phyloP scores from a whole-genome alignment of 1,140 invertebrate species.

The Formica selysi region DNA sequence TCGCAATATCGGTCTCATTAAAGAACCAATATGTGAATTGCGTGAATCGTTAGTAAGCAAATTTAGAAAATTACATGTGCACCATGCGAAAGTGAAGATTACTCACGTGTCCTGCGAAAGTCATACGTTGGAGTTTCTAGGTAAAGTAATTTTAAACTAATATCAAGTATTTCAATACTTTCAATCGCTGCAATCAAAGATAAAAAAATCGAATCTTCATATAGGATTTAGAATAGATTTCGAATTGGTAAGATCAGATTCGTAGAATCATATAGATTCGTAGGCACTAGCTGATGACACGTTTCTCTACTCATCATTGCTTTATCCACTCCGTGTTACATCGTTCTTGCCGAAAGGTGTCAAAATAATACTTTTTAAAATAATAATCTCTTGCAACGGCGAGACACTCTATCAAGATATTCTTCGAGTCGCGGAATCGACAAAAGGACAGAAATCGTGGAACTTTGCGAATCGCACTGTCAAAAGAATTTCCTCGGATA shows the following conservation, averaged over 20 bases:
- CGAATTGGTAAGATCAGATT: neutral
- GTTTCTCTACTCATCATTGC: neutral
- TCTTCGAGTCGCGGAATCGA: neutral
- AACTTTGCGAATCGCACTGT: constrained; percentile 61
- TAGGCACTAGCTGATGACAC: constrained; percentile 20
- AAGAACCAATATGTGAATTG: neutral
- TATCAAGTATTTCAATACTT: neutral
- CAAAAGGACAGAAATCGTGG: constrained; percentile 22
- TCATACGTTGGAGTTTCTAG: neutral
- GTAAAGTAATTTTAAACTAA: neutral
- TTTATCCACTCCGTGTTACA: constrained; percentile 27
- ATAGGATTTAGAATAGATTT: constrained; percentile 15
- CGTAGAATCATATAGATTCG: constrained; percentile 11
- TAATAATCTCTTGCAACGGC: neutral
- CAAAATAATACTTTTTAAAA: neutral
- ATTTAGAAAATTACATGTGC: neutral
- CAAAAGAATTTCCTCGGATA: neutral
- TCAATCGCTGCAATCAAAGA: neutral
- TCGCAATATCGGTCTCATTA: neutral
- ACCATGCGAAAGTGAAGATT: neutral
- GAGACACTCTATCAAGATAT: neutral
- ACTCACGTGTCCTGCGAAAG: constrained; percentile 20
- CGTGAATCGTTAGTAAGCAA: neutral
- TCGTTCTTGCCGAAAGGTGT: neutral
- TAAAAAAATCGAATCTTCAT: neutral